Conservation (phyloP, 1,140 invertebrate genomes). For the Drosophila elegans region DNA sequence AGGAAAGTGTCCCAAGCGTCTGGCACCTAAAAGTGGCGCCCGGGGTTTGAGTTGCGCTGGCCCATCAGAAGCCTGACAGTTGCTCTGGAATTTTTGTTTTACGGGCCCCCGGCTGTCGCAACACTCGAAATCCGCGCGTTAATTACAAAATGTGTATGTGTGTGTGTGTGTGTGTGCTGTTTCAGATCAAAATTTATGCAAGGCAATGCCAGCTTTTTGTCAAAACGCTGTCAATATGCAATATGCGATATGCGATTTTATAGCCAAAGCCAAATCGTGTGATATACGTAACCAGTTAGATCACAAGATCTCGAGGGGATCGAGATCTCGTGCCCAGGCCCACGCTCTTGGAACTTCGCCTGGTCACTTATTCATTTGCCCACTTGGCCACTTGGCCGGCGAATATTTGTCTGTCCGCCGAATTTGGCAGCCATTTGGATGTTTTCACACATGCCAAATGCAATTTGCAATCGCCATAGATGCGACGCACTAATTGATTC, state of each 20-base stretch:
- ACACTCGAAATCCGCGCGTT: conserved; percentile 50
- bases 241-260: conserved; percentile 52
- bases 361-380: conserved; percentile 2
- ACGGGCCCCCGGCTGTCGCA: conserved; percentile 20
- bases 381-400: conserved; percentile 10
- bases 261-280: conserved; percentile 40
- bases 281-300: conserved; percentile 18
- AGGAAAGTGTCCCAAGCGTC: conserved; percentile 72
- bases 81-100: conserved; percentile 59
- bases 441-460: conserved; percentile 67
- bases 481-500: conserved; percentile 74
- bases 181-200: conserved; percentile 60
- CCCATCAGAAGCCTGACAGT: conserved; percentile 32
- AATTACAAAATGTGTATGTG: conserved; percentile 69
- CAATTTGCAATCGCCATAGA: conserved; percentile 63
- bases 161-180: conserved; percentile 24
- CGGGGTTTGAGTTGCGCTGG: conserved; percentile 1
- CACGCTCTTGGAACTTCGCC: conserved; percentile 18
- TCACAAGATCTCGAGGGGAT: conserved; percentile 35
- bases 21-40: conserved; percentile 54
- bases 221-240: conserved; percentile 61
- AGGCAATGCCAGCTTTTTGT: conserved; percentile 54
- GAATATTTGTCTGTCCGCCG: conserved; percentile 22
- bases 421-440: conserved; percentile 51
- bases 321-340: conserved; percentile 7